A percentile compares a stretch with the other conserved stretches of the same genome.
Conservation (phyloP, 2,113 vertebrate species). For the Halcyon malimbica region DNA sequence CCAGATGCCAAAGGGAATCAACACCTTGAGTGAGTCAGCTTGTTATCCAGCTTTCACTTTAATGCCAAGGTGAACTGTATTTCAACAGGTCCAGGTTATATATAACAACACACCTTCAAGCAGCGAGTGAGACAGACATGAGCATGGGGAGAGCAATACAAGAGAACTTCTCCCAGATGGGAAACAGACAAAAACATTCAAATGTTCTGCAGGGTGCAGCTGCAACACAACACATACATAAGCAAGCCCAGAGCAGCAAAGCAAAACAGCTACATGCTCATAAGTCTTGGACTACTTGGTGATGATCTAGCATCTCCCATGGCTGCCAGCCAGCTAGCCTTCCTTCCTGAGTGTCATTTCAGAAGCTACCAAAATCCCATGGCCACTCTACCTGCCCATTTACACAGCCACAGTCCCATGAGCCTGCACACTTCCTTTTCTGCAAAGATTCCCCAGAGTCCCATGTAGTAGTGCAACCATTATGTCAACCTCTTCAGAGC, state of each 20-base stretch:
- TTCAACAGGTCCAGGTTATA: neutral
- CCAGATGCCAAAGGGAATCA: neutral
- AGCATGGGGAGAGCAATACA: neutral
- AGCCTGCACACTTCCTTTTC: neutral
- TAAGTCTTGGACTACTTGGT: neutral
- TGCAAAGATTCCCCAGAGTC: neutral
- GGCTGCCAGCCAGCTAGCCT: neutral
- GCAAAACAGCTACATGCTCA: neutral
- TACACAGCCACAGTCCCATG: fast-evolving
- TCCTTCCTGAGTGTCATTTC: neutral
- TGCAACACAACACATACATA: neutral
- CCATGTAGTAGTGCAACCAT: neutral
- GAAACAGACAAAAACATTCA: neutral
- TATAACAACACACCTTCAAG: neutral
- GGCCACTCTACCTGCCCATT: neutral
- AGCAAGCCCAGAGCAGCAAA: neutral
- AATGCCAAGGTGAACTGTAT: neutral
- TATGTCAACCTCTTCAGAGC: neutral
- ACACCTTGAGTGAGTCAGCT: neutral
- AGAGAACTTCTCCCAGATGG: neutral
- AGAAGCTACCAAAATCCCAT: neutral
- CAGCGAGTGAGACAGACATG: neutral
- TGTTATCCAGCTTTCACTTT: neutral
- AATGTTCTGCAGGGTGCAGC: neutral
- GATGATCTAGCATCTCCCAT: neutral